These are phyloP conservation scores for Pseudococcus viburni DNA, from an alignment of 2,888 invertebrate genomes.

Conservation along the genomic window DNA sequence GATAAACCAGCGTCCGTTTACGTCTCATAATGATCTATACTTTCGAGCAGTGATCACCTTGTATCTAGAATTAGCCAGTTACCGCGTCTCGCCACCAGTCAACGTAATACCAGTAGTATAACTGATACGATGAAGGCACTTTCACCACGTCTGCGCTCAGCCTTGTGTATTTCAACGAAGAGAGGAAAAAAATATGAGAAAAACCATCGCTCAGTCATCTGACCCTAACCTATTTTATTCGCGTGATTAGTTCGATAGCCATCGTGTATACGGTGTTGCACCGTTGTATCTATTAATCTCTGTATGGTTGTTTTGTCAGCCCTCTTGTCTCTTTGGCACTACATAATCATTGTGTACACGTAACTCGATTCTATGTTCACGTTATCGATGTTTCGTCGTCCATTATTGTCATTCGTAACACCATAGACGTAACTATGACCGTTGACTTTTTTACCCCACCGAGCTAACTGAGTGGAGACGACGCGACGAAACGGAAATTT, in stretches of 20 bases:
- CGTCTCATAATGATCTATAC: conserved; percentile 41
- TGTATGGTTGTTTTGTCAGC: conserved; percentile 35
- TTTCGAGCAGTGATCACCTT: conserved; percentile 52
- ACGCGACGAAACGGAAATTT: neutral
- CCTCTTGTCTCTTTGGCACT: neutral
- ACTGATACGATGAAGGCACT: conserved; percentile 38
- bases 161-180: conserved; percentile 59
- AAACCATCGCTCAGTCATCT: conserved; percentile 59
- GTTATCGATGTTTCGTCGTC: conserved; percentile 17
- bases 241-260: conserved; percentile 66
- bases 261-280: conserved; percentile 4
- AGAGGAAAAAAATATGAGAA: conserved; percentile 20
- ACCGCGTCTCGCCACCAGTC: neutral
- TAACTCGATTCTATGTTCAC: neutral
- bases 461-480: neutral
- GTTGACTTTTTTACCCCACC: neutral
- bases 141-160: neutral
- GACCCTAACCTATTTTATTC: conserved; percentile 65
- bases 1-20: neutral
- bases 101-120: conserved; percentile 53
- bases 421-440: neutral
- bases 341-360: conserved; percentile 29
- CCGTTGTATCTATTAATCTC: conserved; percentile 54
- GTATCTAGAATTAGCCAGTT: conserved; percentile 38
- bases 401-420: neutral